Conservation (phyloP, 1,140 invertebrate species). For the Yoshiicerus persimilis region DNA sequence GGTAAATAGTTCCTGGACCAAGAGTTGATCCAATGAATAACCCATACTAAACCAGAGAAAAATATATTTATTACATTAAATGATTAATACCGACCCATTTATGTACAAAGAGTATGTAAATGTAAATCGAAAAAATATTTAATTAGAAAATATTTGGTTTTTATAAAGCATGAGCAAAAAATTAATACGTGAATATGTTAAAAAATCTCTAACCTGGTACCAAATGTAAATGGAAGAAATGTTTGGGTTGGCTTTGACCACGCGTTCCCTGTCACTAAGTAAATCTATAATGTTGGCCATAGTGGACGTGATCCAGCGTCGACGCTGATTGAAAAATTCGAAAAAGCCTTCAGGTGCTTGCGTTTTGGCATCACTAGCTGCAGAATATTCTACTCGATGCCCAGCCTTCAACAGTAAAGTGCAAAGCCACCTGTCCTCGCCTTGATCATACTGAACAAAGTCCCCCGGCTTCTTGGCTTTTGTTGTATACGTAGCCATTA, state of each 20-base stretch:
- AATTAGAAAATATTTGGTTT: conserved; percentile 62
- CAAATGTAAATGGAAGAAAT: too few relatives aligned
- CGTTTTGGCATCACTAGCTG: conserved; percentile 67
- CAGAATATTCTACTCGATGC: conserved; percentile 67
- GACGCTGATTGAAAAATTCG: conserved; percentile 66
- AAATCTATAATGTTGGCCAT: conserved; percentile 69
- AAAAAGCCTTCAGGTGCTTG: conserved; percentile 62
- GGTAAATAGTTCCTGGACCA: conserved; percentile 66
- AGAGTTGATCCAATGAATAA: conserved; percentile 62
- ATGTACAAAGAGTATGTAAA: too few relatives aligned
- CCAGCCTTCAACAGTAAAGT: conserved; percentile 66
- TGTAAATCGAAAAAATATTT: too few relatives aligned
- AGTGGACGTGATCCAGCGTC: conserved; percentile 68
- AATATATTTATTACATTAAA: too few relatives aligned
- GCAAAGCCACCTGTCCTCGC: conserved; percentile 68
- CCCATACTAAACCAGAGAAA: too few relatives aligned
- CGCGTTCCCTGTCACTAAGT: conserved; percentile 58
- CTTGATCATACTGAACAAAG: conserved; percentile 55
- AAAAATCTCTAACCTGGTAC: too few relatives aligned
- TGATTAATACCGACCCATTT: too few relatives aligned
- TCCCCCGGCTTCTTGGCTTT: conserved; percentile 60
- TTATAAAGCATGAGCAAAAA: too few relatives aligned
- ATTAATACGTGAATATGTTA: too few relatives aligned
- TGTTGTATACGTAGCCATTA: conserved; percentile 63
- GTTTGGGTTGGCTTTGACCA: conserved; percentile 61